Evolutionary conservation across 2,797 vertebrate species (phyloP).

Genomic region (Gephyroberyx darwinii): DNA sequence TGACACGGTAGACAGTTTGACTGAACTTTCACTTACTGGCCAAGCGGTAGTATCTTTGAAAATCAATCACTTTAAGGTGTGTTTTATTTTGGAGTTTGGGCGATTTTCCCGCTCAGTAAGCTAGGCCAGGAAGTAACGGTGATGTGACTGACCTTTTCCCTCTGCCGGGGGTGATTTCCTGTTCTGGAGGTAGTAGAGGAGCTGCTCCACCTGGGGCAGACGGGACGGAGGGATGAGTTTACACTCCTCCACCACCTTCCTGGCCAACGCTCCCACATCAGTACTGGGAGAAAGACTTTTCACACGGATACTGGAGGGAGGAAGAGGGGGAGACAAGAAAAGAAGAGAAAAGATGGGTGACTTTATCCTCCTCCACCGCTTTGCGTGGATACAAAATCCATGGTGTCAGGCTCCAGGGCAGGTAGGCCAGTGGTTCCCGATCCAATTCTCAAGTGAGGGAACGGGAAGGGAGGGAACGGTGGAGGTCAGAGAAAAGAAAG

Average conservation of each 20-base stretch:
- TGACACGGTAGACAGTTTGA: too few species aligned
- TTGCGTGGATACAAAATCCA: not conserved
- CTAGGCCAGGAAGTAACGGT: not conserved
- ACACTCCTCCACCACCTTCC: slow-evolving; percentile 96
- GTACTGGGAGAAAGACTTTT: slow-evolving; percentile 95
- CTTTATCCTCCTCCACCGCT: not conserved
- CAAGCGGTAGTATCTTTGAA: too few species aligned
- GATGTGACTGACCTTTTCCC: slow-evolving; percentile 48
- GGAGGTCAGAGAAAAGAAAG: not conserved
- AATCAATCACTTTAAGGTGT: too few species aligned
- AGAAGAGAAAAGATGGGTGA: not conserved
- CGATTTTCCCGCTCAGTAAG: too few species aligned
- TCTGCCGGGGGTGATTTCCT: slow-evolving; percentile 83
- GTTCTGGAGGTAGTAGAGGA: slow-evolving; percentile 94
- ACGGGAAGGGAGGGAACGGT: not conserved
- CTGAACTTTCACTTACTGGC: too few species aligned
- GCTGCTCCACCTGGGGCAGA: slow-evolving; percentile 91
- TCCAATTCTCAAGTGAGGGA: too few species aligned
- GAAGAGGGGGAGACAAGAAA: slow-evolving; percentile 9
- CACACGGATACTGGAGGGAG: slow-evolving; percentile 86
- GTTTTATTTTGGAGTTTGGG: too few species aligned
- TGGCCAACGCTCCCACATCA: slow-evolving; percentile 90
- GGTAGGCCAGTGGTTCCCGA: too few species aligned
- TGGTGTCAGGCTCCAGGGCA: too few species aligned
- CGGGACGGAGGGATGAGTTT: slow-evolving; percentile 92